Conservation (phyloP, 1,140 invertebrate genomes). For the Scylla paramamosain region DNA sequence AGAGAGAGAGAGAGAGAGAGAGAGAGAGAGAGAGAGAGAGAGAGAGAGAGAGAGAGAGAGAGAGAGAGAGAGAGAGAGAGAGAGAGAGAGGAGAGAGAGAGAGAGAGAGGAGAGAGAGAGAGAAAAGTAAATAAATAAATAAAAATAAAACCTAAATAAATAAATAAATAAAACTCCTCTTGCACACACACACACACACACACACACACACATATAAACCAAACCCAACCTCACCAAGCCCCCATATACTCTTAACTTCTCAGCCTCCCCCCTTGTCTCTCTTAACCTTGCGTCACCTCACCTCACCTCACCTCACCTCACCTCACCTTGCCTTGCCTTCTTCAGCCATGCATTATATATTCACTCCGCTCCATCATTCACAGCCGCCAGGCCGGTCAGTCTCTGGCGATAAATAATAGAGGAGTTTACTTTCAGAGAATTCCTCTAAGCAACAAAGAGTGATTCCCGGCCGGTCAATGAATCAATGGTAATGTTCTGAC, state of each 20-base stretch:
- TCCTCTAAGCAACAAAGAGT: conserved; percentile 22
- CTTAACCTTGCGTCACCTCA: not conserved
- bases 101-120: too few relatives aligned
- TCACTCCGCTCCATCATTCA: too few relatives aligned
- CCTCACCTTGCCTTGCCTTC: not conserved
- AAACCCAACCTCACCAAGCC: not conserved
- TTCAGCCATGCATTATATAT: not conserved
- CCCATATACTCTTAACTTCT: not conserved
- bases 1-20: too few relatives aligned
- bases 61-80: too few relatives aligned
- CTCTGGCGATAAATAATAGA: not conserved
- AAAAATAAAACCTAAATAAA: too few relatives aligned
- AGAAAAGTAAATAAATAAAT: too few relatives aligned
- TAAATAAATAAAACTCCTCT: too few relatives aligned
- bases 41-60: too few relatives aligned
- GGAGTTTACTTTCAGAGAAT: not conserved
- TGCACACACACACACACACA: too few relatives aligned
- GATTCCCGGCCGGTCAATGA: not conserved
- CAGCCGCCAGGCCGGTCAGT: not conserved
- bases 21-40: too few relatives aligned
- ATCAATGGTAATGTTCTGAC: not conserved
- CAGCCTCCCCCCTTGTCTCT: not conserved
- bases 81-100: too few relatives aligned
- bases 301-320: not conserved
- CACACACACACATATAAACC: too few relatives aligned